phyloP scores from a whole-genome alignment of 2,888 invertebrate genomes.

The Poecilobothrus nobilitatus region DNA sequence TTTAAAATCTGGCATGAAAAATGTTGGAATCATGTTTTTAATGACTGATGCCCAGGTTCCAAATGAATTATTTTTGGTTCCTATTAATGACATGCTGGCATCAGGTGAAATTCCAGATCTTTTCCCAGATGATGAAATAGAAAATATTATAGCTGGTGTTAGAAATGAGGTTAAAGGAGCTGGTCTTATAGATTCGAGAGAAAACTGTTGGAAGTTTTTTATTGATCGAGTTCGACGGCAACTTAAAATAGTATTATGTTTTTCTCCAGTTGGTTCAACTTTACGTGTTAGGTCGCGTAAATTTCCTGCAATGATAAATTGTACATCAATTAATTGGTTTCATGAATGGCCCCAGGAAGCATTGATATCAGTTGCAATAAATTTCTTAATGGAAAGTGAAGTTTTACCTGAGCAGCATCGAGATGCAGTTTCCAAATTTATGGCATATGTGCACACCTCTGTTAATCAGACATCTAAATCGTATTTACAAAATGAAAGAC shows the following conservation, averaged over 20 bases:
- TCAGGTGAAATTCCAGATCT: constrained; percentile 94
- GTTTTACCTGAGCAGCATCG: constrained; percentile 70
- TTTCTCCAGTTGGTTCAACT: constrained; percentile 93
- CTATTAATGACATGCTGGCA: constrained; percentile 91
- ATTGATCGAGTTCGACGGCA: constrained; percentile 88
- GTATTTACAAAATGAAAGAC: constrained; percentile 79
- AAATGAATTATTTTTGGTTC: constrained; percentile 87
- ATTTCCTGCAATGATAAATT: constrained; percentile 92
- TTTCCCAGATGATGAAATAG: constrained; percentile 92
- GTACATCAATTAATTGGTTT: constrained; percentile 95
- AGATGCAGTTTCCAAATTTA: constrained; percentile 82
- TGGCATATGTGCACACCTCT: constrained; percentile 90
- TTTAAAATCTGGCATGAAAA: constrained; percentile 86
- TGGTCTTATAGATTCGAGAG: constrained; percentile 82
- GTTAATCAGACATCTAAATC: constrained; percentile 83
- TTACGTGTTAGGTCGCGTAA: constrained; percentile 84
- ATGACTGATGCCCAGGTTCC: constrained; percentile 97
- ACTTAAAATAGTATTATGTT: constrained; percentile 87
- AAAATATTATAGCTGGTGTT: constrained; percentile 83
- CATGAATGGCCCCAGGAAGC: constrained; percentile 99
- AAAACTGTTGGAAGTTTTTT: constrained; percentile 97
- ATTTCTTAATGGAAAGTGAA: constrained; percentile 73
- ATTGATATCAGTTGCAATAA: constrained; percentile 82
- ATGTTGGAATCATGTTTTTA: constrained; percentile 87
- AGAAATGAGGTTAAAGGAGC: constrained; percentile 66